These are phyloP conservation scores for Urophycis tenuis DNA, from an alignment of 2,797 vertebrate genomes.

Conservation along the genomic window DNA sequence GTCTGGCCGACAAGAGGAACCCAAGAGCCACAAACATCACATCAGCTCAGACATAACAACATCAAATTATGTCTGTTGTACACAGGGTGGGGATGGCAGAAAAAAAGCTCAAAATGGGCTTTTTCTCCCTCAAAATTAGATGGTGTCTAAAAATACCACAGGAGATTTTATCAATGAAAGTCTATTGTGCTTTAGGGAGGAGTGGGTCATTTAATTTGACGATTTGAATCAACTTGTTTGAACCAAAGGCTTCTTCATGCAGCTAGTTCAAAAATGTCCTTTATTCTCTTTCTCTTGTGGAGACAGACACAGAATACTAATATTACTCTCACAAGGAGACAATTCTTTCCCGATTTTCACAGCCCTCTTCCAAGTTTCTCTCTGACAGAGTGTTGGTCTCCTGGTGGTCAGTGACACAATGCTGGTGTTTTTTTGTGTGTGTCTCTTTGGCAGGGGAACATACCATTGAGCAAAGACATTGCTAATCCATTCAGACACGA, in stretches of 20 bases:
- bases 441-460: slow-evolving; percentile 45
- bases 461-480: slow-evolving; percentile 43
- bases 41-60: not conserved
- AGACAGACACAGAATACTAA: not conserved
- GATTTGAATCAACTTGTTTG: not conserved
- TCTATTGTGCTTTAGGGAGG: not conserved
- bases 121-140: slow-evolving; percentile 11
- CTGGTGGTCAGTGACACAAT: slow-evolving; percentile 43
- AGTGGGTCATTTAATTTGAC: not conserved
- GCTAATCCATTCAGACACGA: not conserved
- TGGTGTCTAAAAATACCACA: slow-evolving; percentile 1
- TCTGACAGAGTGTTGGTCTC: slow-evolving; percentile 23
- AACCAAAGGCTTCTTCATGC: not conserved
- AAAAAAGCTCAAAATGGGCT: not conserved
- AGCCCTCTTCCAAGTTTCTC: slow-evolving; percentile 19
- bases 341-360: slow-evolving; percentile 27
- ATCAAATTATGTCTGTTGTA: not conserved
- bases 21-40: not conserved
- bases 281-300: no score
- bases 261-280: not conserved
- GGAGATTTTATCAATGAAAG: slow-evolving; percentile 12
- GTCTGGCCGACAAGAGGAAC: not conserved
- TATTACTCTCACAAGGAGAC: slow-evolving; percentile 13
- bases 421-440: slow-evolving; percentile 47
- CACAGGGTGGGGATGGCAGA: slow-evolving; percentile 14